Percentiles rank a stretch among this genome's conserved stretches.
Evolutionary conservation across 1,140 invertebrate genomes (phyloP).

Genomic region (Phocides pigmalion): DNA sequence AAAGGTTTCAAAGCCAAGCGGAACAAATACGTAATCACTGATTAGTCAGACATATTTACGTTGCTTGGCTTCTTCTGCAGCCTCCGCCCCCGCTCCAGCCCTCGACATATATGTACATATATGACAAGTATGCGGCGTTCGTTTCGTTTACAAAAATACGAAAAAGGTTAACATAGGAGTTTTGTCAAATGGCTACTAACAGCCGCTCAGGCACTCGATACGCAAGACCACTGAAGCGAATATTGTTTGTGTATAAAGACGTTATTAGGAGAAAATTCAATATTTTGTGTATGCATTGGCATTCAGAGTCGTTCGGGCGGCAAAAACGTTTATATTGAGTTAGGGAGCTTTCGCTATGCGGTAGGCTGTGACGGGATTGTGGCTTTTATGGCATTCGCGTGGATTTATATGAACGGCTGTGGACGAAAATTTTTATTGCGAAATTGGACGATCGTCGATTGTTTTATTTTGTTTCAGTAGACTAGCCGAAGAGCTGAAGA

Average conservation of each 20-base stretch:
- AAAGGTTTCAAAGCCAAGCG: no score
- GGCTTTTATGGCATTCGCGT: background rate
- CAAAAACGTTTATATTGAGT: constrained; percentile 22
- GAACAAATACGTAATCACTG: no score
- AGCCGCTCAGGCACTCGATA: background rate
- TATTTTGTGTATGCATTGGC: constrained; percentile 42
- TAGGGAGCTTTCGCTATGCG: background rate
- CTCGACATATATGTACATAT: no score
- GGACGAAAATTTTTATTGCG: no score
- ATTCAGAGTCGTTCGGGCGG: constrained; percentile 30
- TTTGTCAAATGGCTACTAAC: background rate
- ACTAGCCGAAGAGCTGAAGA: no score
- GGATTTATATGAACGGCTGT: background rate
- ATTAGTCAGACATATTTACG: no score
- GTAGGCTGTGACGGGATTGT: background rate
- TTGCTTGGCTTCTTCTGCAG: no score
- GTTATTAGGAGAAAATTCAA: constrained; percentile 41
- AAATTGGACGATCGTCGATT: no score
- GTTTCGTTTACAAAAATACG: no score
- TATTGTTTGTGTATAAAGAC: constrained; percentile 12
- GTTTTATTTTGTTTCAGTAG: no score
- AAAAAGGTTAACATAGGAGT: background rate
- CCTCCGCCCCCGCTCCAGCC: no score
- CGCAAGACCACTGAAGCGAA: background rate
- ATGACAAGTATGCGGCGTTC: no score